Conservation (phyloP, 2,113 vertebrate genomes). For the Rhadina sibilatrix region DNA sequence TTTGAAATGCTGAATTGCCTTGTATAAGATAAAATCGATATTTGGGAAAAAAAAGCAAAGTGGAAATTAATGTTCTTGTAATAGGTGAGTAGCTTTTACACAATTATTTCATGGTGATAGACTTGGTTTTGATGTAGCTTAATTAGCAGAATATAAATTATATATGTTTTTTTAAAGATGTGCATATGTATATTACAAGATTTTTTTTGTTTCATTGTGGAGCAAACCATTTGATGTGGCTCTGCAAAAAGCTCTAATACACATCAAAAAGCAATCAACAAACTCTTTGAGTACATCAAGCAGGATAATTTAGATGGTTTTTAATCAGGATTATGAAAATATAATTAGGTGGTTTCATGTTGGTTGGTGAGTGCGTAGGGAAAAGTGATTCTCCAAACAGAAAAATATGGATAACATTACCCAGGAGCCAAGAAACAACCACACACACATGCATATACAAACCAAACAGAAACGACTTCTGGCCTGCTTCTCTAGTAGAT, state of each 20-base stretch:
- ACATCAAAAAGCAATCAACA: slow-evolving; percentile 79
- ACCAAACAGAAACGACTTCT: background rate
- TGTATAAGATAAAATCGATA: slow-evolving; percentile 60
- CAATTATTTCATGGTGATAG: slow-evolving; percentile 65
- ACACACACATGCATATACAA: background rate
- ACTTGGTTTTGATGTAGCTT: slow-evolving; percentile 68
- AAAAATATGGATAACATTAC: slow-evolving; percentile 68
- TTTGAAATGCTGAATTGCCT: slow-evolving; percentile 53
- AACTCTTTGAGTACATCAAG: slow-evolving; percentile 77
- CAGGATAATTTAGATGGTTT: slow-evolving; percentile 76
- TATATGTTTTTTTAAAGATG: slow-evolving; percentile 63
- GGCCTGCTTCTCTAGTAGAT: slow-evolving; percentile 27
- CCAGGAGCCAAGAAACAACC: slow-evolving; percentile 50
- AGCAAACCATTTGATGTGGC: slow-evolving; percentile 71
- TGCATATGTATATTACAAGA: slow-evolving; percentile 56
- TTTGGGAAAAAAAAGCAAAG: slow-evolving; percentile 37
- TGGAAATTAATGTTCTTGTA: slow-evolving; percentile 71
- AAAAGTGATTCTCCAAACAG: slow-evolving; percentile 73
- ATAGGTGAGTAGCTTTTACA: slow-evolving; percentile 67
- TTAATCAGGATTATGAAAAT: slow-evolving; percentile 79
- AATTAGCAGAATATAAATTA: slow-evolving; percentile 76
- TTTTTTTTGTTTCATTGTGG: slow-evolving; percentile 68
- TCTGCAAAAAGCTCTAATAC: slow-evolving; percentile 70
- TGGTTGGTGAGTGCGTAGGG: slow-evolving; percentile 67
- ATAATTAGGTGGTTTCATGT: slow-evolving; percentile 79